phyloP scores from a whole-genome alignment of 2,888 invertebrate species.

The Deilephila elpenor region DNA sequence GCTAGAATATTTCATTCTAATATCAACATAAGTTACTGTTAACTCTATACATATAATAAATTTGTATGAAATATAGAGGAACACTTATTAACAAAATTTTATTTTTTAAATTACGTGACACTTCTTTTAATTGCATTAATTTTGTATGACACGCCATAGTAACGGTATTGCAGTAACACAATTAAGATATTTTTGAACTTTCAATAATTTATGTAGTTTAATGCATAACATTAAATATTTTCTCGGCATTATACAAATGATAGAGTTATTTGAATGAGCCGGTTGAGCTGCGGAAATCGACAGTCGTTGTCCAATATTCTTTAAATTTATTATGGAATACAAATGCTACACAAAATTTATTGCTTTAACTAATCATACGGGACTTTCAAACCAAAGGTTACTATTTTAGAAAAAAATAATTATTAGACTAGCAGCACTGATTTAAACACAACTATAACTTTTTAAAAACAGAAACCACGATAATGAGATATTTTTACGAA shows the following conservation, averaged over 20 bases:
- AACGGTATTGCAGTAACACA: neutral
- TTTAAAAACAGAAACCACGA: too few species aligned
- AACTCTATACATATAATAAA: neutral
- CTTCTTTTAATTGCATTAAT: conserved; percentile 7
- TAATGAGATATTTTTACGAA: too few species aligned
- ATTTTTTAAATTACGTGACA: conserved; percentile 35
- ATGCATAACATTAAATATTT: neutral
- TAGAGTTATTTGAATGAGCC: too few species aligned
- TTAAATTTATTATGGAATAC: too few species aligned
- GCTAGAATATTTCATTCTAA: neutral
- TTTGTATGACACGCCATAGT: neutral
- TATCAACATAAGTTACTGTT: neutral
- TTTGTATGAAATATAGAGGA: conserved; percentile 14
- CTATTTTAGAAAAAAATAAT: too few species aligned
- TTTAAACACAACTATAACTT: too few species aligned
- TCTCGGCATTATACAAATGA: neutral
- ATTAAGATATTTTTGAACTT: neutral
- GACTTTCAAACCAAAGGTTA: too few species aligned
- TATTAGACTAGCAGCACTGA: too few species aligned
- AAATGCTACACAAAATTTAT: too few species aligned
- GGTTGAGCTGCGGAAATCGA: too few species aligned
- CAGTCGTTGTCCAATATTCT: too few species aligned
- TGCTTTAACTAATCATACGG: too few species aligned
- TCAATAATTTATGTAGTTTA: neutral
- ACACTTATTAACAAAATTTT: conserved; percentile 33